Percentiles rank a stretch among this genome's conserved stretches.
Conservation (phyloP, 2,888 invertebrate genomes). For the Nasonovia ribisnigri region DNA sequence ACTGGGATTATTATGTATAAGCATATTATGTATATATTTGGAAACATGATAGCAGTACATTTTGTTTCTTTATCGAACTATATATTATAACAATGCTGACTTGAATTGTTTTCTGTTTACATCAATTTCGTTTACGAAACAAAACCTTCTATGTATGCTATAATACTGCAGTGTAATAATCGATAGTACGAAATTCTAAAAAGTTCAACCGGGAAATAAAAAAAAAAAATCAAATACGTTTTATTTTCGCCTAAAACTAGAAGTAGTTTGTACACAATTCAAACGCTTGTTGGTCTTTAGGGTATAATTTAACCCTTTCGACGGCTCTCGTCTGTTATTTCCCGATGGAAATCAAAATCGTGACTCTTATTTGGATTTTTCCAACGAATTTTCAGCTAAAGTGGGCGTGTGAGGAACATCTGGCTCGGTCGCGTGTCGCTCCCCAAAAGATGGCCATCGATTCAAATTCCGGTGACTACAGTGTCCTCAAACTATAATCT, state of each 20-base stretch:
- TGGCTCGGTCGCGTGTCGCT: neutral
- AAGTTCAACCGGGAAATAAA: constrained; percentile 4
- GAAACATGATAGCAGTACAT: neutral
- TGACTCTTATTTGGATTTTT: constrained; percentile 21
- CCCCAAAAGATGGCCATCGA: neutral
- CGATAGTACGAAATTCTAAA: constrained; percentile 2
- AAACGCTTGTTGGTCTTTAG: constrained; percentile 21
- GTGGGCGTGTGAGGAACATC: neutral
- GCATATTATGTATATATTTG: neutral
- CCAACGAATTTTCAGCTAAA: neutral
- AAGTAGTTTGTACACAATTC: neutral
- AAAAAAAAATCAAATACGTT: constrained; percentile 23
- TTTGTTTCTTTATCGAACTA: neutral
- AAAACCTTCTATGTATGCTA: neutral
- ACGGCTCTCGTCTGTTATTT: neutral
- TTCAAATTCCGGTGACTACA: neutral
- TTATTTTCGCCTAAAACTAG: neutral
- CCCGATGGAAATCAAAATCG: constrained; percentile 47
- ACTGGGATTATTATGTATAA: too few relatives aligned
- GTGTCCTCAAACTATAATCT: neutral
- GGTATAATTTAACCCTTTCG: constrained; percentile 50
- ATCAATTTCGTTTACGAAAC: neutral
- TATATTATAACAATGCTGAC: neutral
- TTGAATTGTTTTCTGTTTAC: neutral
- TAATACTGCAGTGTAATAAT: neutral